Base-by-base conservation (phyloP, 2,797 vertebrate species). In the Rhynchonycteris naso region DNA sequence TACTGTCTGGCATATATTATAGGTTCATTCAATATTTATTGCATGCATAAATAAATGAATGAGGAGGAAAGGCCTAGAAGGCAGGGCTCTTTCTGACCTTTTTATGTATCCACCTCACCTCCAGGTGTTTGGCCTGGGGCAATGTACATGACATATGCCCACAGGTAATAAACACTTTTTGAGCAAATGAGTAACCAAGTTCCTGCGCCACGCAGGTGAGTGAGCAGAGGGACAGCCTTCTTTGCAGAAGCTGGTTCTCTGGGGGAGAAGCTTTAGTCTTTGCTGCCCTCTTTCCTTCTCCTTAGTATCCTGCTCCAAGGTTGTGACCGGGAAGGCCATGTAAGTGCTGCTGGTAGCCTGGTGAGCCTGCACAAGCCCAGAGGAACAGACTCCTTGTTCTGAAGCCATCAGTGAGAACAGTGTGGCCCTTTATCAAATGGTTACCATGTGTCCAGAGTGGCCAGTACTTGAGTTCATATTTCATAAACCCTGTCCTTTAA, bases 121-220 rank as follows among this genome's bases (percentile, higher is more conserved):
- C 22, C 61, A 35, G 50, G 52, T 30, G 24, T 19, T 43, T 76
- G 71, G 22, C 47, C 50, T 66, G 0, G 13, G 76, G 52, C 66
- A 89, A 84, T 28, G 47, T 56, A 61, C 87, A 82, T n/a, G 15
- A 15, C 8, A 59, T 56, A 85, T 35, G 59, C 35, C 66, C 86
- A 54, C 24, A 58, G 69, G 33, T 52, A 94, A 90, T 94, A 96
- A 90, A 95, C 12, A 11, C 75, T 82, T 83, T 80, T 24, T 56
- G 63, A 94, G 94, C 83, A 93, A 96, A 97, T 95, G 71, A 97
- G 58, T 97, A 96, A 93, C 94, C 89, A 65, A 92, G 56, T 54
- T 84, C 68, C 75, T 65, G 18, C n/a, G 13, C 22, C 0, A 0
- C 4, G 43, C 7, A 2, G 38, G 38, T 16, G 33, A 30, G 8